Evolutionary conservation across 2,888 invertebrate genomes (phyloP), one percentile per base, ranked within the genome.

Genomic region (Heteropelma amictum): DNA sequence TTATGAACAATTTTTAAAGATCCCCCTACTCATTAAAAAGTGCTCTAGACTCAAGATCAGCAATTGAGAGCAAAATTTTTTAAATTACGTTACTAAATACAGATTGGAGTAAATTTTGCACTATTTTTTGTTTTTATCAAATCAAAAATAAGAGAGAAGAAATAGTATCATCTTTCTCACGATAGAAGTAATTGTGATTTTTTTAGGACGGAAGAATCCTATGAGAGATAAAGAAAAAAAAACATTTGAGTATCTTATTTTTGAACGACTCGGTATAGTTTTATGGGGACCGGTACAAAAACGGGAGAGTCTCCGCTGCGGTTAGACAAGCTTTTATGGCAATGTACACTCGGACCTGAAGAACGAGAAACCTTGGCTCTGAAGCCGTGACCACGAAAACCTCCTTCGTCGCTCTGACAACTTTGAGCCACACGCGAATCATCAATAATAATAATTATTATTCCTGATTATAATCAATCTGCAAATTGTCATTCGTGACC

Each of bases 321-420:
- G 64, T 51, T 64, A 64, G 19, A 14, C 21, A 21, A 14, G 35
- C 12, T 14, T n/a, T 21, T 61, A 33, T 47, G 26, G 38, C 51
- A 19, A 40, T 17, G 17, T 21, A 38, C 33, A 38, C 33, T 10
- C 28, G 26, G 51, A 53, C 40, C 40, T 28, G 38, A 51, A 40
- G 40, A 51, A 51, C 40, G 40, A 51, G 40, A 40, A 64, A 51
- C 7, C 64, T 64, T 8, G 64, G 51, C 38, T 64, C 53, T 64
- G 51, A n/a, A n/a, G n/a, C 53, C 28, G 7, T 17, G 12, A 49
- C 26, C 7, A 38, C 14, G 40, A 40, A 35, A 51, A 64, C 64
- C 51, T 28, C 40, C 51, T 64, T 28, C 64, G 51, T 51, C 40
- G 38, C 60, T 60, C 38, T 8, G 56, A 56, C 56, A 56, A 63